Conservation (phyloP, 2,888 invertebrate genomes). For the Sphinx pinastri region DNA sequence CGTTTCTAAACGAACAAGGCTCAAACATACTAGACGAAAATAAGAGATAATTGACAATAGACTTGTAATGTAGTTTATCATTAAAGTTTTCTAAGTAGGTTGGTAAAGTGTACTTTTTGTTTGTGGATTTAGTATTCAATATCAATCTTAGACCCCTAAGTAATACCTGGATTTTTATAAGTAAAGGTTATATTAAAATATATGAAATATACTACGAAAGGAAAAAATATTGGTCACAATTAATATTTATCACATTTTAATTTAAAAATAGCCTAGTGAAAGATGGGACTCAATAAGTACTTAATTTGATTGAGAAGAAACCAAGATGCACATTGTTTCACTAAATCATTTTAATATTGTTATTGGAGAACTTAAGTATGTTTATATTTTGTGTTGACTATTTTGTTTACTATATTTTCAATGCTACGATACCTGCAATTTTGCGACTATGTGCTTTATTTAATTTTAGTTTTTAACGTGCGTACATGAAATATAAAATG, state of each 20-base stretch:
- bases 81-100: no score
- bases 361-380: background rate
- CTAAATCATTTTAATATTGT: conserved; percentile 2
- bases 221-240: background rate
- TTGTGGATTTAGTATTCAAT: background rate
- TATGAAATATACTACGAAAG: no score
- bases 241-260: no score
- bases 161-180: conserved; percentile 2
- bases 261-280: conserved; percentile 3
- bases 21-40: background rate
- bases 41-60: background rate
- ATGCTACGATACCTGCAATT: conserved; percentile 21
- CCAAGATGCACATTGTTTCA: background rate
- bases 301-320: conserved; percentile 7
- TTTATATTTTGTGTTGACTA: conserved; percentile 4
- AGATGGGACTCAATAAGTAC: background rate
- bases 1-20: conserved; percentile 17
- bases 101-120: background rate
- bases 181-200: background rate
- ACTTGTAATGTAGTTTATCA: background rate
- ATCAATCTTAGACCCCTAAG: background rate
- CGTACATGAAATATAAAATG: background rate
- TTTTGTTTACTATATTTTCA: background rate
- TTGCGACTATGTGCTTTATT: conserved; percentile 17
- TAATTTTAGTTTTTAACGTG: conserved; percentile 6